These are phyloP conservation scores for Caenorhabditis macrosperma DNA, from an alignment of 2,888 invertebrate species.

Conservation along the genomic window DNA sequence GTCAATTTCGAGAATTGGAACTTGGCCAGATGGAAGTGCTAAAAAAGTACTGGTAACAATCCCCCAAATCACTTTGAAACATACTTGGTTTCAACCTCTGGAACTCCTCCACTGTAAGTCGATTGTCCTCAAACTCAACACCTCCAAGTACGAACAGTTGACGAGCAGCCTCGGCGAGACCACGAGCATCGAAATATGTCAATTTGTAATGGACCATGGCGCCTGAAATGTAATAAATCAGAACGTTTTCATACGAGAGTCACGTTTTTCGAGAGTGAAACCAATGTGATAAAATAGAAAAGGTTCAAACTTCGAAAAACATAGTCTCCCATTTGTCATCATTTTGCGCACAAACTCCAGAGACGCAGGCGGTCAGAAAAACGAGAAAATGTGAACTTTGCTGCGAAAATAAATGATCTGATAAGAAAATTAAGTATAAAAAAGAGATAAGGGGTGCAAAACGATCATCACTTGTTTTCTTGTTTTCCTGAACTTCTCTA, in stretches of 20 bases:
- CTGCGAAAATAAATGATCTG: slow-evolving; percentile 2
- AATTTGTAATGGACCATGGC: slow-evolving; percentile 46
- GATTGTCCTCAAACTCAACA: slow-evolving; percentile 16
- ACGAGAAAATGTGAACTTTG: slow-evolving; percentile 24
- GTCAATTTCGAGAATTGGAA: slow-evolving; percentile 18
- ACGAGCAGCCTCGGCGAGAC: slow-evolving; percentile 26
- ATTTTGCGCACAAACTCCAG: slow-evolving; percentile 20
- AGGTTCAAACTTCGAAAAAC: neutral
- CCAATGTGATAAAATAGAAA: neutral
- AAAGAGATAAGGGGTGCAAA: neutral
- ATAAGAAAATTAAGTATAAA: slow-evolving; percentile 4
- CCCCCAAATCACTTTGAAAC: neutral
- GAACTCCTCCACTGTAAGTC: slow-evolving; percentile 19
- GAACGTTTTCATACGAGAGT: no score
- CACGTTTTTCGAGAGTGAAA: no score
- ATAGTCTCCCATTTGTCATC: slow-evolving; percentile 9
- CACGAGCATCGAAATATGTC: slow-evolving; percentile 42
- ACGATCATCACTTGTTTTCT: no score
- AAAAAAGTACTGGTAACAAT: neutral
- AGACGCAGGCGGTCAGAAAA: neutral
- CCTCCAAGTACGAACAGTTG: slow-evolving; percentile 17
- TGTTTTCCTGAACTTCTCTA: neutral
- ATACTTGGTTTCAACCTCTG: slow-evolving; percentile 15
- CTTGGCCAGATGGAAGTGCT: slow-evolving; percentile 15
- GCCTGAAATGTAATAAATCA: neutral